Evolutionary conservation across 2,113 vertebrate genomes (phyloP).

Genomic region (Bostrychus sinensis): DNA sequence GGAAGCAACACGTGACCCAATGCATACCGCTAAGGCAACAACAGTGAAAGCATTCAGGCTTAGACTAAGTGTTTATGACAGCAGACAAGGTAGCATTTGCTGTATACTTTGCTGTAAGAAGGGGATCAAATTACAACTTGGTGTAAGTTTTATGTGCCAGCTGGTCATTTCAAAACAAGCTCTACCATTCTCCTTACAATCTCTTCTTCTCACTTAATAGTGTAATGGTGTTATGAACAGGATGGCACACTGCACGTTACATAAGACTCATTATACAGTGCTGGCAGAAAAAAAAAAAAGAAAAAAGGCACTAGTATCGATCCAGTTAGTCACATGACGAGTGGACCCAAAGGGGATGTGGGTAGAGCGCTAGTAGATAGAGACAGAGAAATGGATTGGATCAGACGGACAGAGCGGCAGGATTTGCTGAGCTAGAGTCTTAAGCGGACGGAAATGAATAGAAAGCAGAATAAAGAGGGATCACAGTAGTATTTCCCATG

Average conservation of each 20-base stretch:
- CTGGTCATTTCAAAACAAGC: constrained; percentile 36
- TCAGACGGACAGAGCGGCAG: constrained; percentile 4
- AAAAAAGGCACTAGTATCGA: constrained; percentile 70
- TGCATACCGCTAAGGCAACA: constrained; percentile 29
- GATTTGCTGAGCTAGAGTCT: constrained; percentile 48
- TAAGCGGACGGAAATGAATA: constrained; percentile 25
- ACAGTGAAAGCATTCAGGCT: constrained; percentile 39
- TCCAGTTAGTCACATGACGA: constrained; percentile 65
- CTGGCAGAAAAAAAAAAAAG: constrained; percentile 66
- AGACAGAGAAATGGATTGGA: constrained; percentile 29
- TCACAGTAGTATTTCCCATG: constrained; percentile 6
- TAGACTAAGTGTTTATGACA: constrained; percentile 46
- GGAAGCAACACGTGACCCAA: constrained; percentile 21
- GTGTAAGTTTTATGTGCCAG: constrained; percentile 31
- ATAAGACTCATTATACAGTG: constrained; percentile 66
- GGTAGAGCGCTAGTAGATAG: constrained; percentile 4
- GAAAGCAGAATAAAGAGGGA: constrained; percentile 22
- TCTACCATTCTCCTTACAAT: constrained; percentile 1
- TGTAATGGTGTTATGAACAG: constrained; percentile 19
- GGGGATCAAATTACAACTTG: constrained; percentile 58
- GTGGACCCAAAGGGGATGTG: constrained; percentile 30
- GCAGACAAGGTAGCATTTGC: constrained; percentile 33
- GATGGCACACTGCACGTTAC: constrained; percentile 52
- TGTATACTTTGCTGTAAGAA: constrained; percentile 22
- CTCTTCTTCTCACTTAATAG: constrained; percentile 5